A percentile compares a stretch with the other conserved stretches of the same genome.
Conservation (phyloP, 1,140 invertebrate species). For the Cyphomyrmex costatus region DNA sequence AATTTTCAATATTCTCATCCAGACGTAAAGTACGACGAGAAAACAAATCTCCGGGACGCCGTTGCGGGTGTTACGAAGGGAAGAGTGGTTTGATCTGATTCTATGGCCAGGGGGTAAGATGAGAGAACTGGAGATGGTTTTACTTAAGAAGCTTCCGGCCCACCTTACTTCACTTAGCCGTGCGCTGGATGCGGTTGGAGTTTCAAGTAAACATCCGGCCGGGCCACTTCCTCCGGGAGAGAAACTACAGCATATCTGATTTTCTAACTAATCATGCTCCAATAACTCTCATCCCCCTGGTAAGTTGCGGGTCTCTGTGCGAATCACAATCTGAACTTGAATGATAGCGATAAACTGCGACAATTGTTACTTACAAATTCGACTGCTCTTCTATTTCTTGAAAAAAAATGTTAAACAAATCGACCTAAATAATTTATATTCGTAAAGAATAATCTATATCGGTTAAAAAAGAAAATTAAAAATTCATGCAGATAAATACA, state of each 20-base stretch:
- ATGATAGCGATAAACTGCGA: slow-evolving; percentile 7
- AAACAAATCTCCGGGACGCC: slow-evolving; percentile 70
- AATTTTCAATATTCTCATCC: slow-evolving; percentile 71
- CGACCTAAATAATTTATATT: background rate
- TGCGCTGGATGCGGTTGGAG: slow-evolving; percentile 76
- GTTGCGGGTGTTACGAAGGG: slow-evolving; percentile 60
- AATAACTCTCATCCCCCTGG: slow-evolving; percentile 67
- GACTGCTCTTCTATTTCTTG: background rate
- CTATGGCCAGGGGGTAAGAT: background rate
- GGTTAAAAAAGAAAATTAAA: background rate
- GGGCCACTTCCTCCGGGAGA: slow-evolving; percentile 72
- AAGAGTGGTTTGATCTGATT: slow-evolving; percentile 70
- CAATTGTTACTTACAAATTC: slow-evolving; percentile 6
- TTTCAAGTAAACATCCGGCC: slow-evolving; percentile 79
- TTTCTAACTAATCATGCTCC: slow-evolving; percentile 74
- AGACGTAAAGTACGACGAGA: slow-evolving; percentile 62
- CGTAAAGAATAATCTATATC: background rate
- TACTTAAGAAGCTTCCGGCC: slow-evolving; percentile 78
- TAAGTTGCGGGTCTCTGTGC: slow-evolving; percentile 5
- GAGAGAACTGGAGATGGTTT: slow-evolving; percentile 69
- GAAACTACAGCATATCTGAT: slow-evolving; percentile 76
- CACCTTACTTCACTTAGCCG: slow-evolving; percentile 74
- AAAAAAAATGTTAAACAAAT: background rate
- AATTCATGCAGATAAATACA: background rate
- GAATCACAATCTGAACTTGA: slow-evolving; percentile 19